These are phyloP conservation scores for Myiothlypis chrysogaster DNA, from an alignment of 2,797 vertebrate genomes.

Conservation along the genomic window DNA sequence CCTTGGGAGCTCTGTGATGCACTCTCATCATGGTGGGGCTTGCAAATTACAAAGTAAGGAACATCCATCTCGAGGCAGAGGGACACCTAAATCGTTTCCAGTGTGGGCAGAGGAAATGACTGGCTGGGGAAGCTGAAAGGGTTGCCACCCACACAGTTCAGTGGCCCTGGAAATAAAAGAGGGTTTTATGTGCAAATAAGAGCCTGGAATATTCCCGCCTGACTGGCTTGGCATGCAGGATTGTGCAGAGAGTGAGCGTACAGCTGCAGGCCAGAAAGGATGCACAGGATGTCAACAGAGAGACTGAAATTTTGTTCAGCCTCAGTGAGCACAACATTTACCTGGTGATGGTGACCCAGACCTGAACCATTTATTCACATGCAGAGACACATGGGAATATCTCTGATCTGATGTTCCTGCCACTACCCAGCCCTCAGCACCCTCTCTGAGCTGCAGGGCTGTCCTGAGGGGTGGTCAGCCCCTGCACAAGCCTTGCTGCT, in stretches of 20 bases:
- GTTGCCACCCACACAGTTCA: constrained; percentile 15
- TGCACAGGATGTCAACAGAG: neutral
- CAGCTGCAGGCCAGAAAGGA: rapidly evolving
- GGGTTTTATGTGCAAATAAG: neutral
- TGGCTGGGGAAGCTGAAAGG: neutral
- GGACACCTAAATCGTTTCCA: neutral
- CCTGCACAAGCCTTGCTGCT: rapidly evolving
- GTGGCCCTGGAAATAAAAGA: neutral
- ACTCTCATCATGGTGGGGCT: neutral
- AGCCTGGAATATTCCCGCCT: neutral
- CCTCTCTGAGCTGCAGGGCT: neutral
- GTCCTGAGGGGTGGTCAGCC: rapidly evolving
- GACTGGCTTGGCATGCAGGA: rapidly evolving
- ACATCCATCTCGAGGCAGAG: neutral
- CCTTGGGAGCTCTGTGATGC: neutral
- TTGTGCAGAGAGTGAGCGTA: neutral
- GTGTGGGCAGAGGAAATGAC: neutral
- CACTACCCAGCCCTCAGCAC: neutral
- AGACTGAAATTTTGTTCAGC: neutral
- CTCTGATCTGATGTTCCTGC: neutral
- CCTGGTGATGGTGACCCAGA: neutral
- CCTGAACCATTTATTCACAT: neutral
- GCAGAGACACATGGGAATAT: neutral
- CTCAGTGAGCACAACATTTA: neutral
- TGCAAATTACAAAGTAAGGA: neutral